Evolutionary conservation across 2,113 vertebrate genomes (phyloP).

Genomic region (Oplegnathus fasciatus): DNA sequence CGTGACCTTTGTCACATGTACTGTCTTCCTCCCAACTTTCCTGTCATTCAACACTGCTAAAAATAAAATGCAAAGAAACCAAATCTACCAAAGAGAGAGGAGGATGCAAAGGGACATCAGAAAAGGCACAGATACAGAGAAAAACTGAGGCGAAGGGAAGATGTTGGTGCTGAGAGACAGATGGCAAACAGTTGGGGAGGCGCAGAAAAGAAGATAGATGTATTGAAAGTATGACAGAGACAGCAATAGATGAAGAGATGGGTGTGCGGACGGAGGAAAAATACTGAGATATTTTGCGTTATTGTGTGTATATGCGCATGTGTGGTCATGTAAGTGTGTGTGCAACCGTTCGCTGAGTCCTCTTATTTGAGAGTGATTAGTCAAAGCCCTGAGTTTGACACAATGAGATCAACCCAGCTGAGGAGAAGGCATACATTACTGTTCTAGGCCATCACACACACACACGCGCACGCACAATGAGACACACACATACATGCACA

Average conservation of each 20-base stretch:
- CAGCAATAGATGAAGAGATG: slow-evolving; percentile 19
- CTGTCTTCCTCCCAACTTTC: background rate
- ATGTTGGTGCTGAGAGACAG: slow-evolving; percentile 20
- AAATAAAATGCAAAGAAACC: background rate
- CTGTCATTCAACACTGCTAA: background rate
- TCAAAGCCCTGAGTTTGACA: slow-evolving; percentile 86
- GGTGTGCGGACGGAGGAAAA: slow-evolving; percentile 18
- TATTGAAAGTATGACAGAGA: slow-evolving; percentile 17
- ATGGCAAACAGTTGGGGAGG: slow-evolving; percentile 36
- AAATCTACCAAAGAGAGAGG: background rate
- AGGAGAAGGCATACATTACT: slow-evolving; percentile 81
- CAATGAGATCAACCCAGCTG: slow-evolving; percentile 86
- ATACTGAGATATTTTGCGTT: slow-evolving; percentile 22
- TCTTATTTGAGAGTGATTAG: slow-evolving; percentile 86
- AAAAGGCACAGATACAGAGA: background rate
- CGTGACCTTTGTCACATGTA: background rate
- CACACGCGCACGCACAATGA: slow-evolving; percentile 28
- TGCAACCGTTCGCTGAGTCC: slow-evolving; percentile 74
- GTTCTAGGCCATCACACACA: slow-evolving; percentile 82
- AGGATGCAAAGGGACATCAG: background rate
- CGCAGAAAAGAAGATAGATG: slow-evolving; percentile 40
- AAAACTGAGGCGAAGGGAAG: slow-evolving; percentile 4
- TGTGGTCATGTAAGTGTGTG: slow-evolving; percentile 33
- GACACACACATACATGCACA: slow-evolving; percentile 18
- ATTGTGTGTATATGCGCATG: slow-evolving; percentile 31